Evolutionary conservation across 2,888 invertebrate genomes (phyloP), one percentile per base, ranked within the genome.

Genomic region (Nemotelus nigrinus): DNA sequence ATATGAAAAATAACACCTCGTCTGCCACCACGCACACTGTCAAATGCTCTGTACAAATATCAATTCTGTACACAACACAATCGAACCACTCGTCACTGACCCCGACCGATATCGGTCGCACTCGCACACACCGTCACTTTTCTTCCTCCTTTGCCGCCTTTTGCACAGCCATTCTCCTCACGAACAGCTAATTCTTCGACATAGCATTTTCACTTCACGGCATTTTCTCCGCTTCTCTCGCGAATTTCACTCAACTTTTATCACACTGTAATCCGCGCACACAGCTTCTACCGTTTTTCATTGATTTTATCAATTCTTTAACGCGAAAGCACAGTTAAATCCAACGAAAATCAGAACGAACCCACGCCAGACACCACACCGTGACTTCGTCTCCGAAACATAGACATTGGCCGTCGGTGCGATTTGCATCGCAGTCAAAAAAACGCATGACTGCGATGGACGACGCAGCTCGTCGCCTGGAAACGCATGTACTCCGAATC

Each of bases 251-350:
- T 2, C 41, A 39, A 60, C 41, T n/a, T 50, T 48, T 8, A n/a
- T 5, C 7, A 3, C 3, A 58, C 6, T 45, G 4, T 2, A 25
- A 25, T 6, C n/a, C 2, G 41, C 25, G 60, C 39, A 8, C 44
- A 39, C 2, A 8, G 2, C 10, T 8, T 25, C 55, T 7, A 63
- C 39, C 60, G 39, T 60, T 74, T 74, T 74, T 74, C 60, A 74
- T 74, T 74, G 74, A 74, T 63, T 74, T 74, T 74, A 48, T 63
- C 74, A 39, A 48, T 48, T 48, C 10, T 63, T 48, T 39, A 48
- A 63, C 39, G 48, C 63, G 25, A 44, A 74, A 74, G 63, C 48
- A 2, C 5, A 41, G 2, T 6, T n/a, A 74, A 63, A 63, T 63
- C 5, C 41, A 25, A 10, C 63, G 60, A 63, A 50, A 74, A 74